Evolutionary conservation across 2,113 vertebrate genomes (phyloP), one percentile per base, ranked within the genome.

Genomic region (Calonectris borealis): DNA sequence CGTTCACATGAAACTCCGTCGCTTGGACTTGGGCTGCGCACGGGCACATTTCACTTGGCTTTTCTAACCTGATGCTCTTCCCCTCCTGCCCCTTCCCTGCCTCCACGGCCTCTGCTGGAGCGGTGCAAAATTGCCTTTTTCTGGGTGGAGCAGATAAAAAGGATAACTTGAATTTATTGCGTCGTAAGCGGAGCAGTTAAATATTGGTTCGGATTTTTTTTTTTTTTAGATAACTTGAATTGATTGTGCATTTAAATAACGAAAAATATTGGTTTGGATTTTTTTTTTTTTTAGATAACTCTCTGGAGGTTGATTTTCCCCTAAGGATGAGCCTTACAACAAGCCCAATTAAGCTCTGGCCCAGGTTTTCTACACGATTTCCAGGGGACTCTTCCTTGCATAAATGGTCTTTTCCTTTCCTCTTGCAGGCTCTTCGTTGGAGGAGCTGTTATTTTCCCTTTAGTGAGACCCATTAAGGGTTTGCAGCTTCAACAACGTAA

Each of bases 1-100:
- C 9, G 0, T 54, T 29, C 34, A 3, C 1, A 0, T 3, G 11
- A 7, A 58, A 16, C 38, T 52, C 62, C 2, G 1, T 24, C 4
- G 0, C 46, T 34, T 19, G 65, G 72, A 5, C 7, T 38, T 32
- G 5, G 54, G n/a, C 26, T 17, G 36, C 4, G 44, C 26, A 6
- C 22, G 6, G 7, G 38, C 62, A 12, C 11, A 22, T 4, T 4
- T 25, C 62, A 3, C 44, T 38, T 13, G 14, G 20, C 31, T 51
- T 42, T 40, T 26, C 48, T 4, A 5, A 9, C 6, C 2, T 1
- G 36, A 5, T 26, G 32, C 22, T 49, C 42, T 52, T n/a, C 42
- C 31, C 31, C 16, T 22, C 44, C 80, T 62, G 26, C 36, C 36
- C 61, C 26, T 32, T 60, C 40, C 60, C 66, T 21, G 51, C 36